These are phyloP conservation scores for Oxycera nigricornis DNA, from an alignment of 2,888 invertebrate genomes.

Conservation along the genomic window DNA sequence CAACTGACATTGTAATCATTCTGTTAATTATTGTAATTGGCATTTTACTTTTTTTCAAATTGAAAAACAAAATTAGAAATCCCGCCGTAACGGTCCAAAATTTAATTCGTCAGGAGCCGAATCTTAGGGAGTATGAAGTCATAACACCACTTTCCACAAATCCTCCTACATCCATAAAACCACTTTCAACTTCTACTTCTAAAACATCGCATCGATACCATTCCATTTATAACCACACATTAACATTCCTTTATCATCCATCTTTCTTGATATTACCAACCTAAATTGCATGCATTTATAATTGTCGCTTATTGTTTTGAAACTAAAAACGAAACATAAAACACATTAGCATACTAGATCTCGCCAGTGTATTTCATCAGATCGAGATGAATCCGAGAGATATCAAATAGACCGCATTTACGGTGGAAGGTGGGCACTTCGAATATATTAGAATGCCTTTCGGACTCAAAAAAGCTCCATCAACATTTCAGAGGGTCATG, in stretches of 20 bases:
- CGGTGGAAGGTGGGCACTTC: slow-evolving; percentile 23
- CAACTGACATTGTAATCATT: background rate
- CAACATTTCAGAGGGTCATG: background rate
- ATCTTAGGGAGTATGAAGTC: background rate
- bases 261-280: too few relatives aligned
- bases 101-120: background rate
- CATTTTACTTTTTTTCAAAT: background rate
- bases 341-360: background rate
- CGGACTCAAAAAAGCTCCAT: slow-evolving; percentile 35
- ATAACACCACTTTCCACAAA: too few relatives aligned
- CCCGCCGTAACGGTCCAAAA: background rate
- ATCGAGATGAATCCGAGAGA: background rate
- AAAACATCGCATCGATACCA: too few relatives aligned
- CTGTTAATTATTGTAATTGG: background rate
- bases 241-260: too few relatives aligned
- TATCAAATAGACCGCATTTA: slow-evolving; percentile 41
- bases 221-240: too few relatives aligned
- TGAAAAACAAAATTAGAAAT: background rate
- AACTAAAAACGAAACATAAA: too few relatives aligned
- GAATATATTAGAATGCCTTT: slow-evolving; percentile 39
- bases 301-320: too few relatives aligned
- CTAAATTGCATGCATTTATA: too few relatives aligned
- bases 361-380: background rate
- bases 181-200: too few relatives aligned
- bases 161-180: too few relatives aligned